Base-by-base conservation (phyloP, 2,888 invertebrate species). In the Beris chalybata region DNA sequence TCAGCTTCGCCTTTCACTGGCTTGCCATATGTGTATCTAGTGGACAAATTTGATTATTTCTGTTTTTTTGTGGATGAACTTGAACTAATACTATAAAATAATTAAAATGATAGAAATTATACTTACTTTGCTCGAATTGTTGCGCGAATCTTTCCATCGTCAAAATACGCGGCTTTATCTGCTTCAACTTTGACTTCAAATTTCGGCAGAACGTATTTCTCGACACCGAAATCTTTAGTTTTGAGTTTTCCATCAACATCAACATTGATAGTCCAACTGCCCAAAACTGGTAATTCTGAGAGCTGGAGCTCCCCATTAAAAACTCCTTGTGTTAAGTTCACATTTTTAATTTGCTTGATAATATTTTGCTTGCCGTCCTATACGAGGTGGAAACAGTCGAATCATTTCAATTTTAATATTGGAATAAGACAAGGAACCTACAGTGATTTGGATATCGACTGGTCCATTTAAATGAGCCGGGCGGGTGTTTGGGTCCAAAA, bases 181-280 rank as follows among this genome's bases (percentile, higher is more conserved):
- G 94, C 86, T 71, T 91, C 88, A 69, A 97, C 87, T 38, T 86
- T 86, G 67, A 97, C 92, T 76, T 95, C 89, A 80, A 96, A 98
- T 77, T 96, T 96, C 0, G 98, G 98, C 71, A 95, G 81, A 65
- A 97, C 91, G 74, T 95, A 95, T 80, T 95, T 93, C 6, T 94
- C 93, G 5, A 97, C 92, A 76, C 91, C 86, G 66, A 81, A 80
- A 9, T 73, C 74, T 65, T 78, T 75, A 4, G 67, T 72, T 79
- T 85, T 72, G 4, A 66, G 65, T 67, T 79, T 77, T 3, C 85
- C 87, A 56, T 85, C 84, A 6, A 88, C 83, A 15, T 79, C 82
- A 0, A 88, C 87, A 70, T 89, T 87, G 71, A 96, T 89, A 66
- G 87, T 90, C 96, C 96, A 97, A 76, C 89, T 86, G 31, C 96